Conservation (phyloP, 2,888 invertebrate genomes). For the Aspidiotus rigidus region DNA sequence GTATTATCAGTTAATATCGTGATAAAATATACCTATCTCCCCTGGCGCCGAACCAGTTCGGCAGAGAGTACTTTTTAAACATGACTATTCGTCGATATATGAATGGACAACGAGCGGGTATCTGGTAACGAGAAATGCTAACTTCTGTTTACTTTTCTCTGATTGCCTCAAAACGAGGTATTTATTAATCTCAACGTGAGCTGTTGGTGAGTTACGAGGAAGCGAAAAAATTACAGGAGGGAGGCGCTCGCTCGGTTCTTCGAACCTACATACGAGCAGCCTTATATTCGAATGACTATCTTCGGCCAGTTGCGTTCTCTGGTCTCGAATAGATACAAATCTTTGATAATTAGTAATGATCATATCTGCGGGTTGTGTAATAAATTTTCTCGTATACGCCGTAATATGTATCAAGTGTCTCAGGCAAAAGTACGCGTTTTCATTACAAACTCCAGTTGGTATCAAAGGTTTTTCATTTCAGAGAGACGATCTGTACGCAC, state of each 20-base stretch:
- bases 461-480: too few relatives aligned
- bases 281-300: too few relatives aligned
- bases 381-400: too few relatives aligned
- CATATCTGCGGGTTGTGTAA: too few relatives aligned
- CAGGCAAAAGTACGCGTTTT: too few relatives aligned
- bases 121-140: conserved; percentile 4
- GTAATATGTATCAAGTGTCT: too few relatives aligned
- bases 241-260: background rate
- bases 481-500: too few relatives aligned
- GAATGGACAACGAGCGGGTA: background rate
- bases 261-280: too few relatives aligned
- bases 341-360: too few relatives aligned
- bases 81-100: background rate
- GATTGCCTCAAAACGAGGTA: background rate
- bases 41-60: conserved; percentile 24
- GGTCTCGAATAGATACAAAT: too few relatives aligned
- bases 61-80: conserved; percentile 1
- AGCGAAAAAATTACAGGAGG: background rate
- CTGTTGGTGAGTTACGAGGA: background rate
- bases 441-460: too few relatives aligned
- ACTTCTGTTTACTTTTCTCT: background rate
- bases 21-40: conserved; percentile 24
- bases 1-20: conserved; percentile 28
- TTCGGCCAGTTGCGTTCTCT: too few relatives aligned
- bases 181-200: background rate